Evolutionary conservation across 1,140 invertebrate genomes (phyloP).

Genomic region (Eurytemora carolleeae): DNA sequence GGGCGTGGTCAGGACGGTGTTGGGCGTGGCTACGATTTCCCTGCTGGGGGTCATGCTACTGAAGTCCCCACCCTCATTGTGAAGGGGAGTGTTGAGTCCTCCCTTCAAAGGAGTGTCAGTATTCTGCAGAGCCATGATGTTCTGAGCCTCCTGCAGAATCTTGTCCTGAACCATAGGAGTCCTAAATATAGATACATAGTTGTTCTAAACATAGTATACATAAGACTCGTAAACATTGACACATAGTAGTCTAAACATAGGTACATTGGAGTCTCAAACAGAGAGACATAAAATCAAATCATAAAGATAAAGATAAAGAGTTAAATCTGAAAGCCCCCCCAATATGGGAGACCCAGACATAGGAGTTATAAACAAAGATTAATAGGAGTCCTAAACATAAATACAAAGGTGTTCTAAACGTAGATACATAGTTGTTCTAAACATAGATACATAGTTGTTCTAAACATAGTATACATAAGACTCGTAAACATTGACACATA

Average conservation of each 20-base stretch:
- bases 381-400: too few relatives aligned
- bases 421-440: too few relatives aligned
- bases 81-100: conserved; percentile 76
- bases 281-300: too few relatives aligned
- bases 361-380: too few relatives aligned
- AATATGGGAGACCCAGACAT: too few relatives aligned
- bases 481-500: too few relatives aligned
- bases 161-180: conserved; percentile 17
- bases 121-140: conserved; percentile 90
- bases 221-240: conserved; percentile 17
- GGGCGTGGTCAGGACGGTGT: conserved; percentile 82
- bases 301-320: too few relatives aligned
- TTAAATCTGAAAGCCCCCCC: too few relatives aligned
- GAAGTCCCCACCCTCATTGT: conserved; percentile 55
- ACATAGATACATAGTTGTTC: too few relatives aligned
- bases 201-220: conserved; percentile 1
- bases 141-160: conserved; percentile 81
- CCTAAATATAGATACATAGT: background rate
- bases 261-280: too few relatives aligned
- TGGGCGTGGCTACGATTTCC: conserved; percentile 62
- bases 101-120: conserved; percentile 92
- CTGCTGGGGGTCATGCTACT: conserved; percentile 52
- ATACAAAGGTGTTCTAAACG: too few relatives aligned
- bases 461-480: too few relatives aligned
- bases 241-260: conserved; percentile 52